Conservation (phyloP, 2,113 vertebrate species). For the Trachemys scripta region DNA sequence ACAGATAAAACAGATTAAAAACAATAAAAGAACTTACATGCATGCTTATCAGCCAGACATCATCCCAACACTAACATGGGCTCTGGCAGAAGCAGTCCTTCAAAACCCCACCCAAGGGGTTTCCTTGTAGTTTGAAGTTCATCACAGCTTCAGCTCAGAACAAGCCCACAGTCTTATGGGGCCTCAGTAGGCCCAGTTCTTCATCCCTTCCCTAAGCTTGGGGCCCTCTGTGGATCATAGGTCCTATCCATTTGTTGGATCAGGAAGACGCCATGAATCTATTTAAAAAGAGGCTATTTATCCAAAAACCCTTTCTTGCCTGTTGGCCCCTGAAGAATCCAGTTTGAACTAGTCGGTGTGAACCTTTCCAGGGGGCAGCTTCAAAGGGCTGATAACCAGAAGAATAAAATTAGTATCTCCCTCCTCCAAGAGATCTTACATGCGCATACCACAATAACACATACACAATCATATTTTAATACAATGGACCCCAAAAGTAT, state of each 20-base stretch:
- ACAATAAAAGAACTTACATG: neutral
- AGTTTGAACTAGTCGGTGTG: neutral
- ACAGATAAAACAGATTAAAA: neutral
- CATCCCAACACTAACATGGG: neutral
- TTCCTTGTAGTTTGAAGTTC: neutral
- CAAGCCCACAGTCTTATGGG: neutral
- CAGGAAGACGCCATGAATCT: neutral
- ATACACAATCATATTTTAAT: neutral
- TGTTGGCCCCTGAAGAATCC: neutral
- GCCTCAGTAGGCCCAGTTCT: neutral
- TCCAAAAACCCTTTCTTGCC: neutral
- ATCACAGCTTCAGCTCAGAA: neutral
- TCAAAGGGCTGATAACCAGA: neutral
- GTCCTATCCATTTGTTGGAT: neutral
- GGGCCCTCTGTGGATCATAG: neutral
- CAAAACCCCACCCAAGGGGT: neutral
- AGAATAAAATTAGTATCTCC: neutral
- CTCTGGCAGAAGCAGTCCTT: neutral
- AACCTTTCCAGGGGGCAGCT: neutral
- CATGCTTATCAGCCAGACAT: neutral
- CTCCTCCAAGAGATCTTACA: neutral
- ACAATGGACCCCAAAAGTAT: neutral
- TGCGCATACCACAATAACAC: neutral
- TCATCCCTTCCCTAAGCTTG: neutral
- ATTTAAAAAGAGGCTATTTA: neutral